Conservation (phyloP, 2,113 vertebrate species). For the Lontra canadensis region DNA sequence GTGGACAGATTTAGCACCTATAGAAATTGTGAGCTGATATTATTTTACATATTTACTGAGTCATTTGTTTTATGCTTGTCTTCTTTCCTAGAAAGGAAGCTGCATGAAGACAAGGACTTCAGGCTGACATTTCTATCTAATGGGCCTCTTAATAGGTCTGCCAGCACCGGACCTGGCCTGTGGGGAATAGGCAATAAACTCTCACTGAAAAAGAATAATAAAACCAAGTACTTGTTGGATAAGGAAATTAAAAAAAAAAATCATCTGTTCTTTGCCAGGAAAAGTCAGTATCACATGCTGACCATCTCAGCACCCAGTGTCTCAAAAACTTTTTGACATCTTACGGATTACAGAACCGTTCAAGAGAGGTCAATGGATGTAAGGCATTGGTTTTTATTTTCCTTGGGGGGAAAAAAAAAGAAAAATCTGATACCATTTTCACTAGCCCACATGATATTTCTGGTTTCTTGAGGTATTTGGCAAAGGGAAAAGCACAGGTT, state of each 20-base stretch:
- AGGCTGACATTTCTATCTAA: background rate
- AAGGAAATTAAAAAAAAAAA: background rate
- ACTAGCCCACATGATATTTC: conserved; percentile 22
- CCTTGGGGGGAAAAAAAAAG: background rate
- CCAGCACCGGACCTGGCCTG: background rate
- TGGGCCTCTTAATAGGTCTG: background rate
- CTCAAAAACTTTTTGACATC: background rate
- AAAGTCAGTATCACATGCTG: background rate
- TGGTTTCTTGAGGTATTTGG: conserved; percentile 56
- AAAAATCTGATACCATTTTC: conserved; percentile 47
- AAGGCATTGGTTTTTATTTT: conserved; percentile 34
- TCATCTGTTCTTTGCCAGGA: background rate
- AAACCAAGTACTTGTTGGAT: background rate
- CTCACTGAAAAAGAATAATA: background rate
- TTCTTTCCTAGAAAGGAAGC: background rate
- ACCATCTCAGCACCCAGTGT: background rate
- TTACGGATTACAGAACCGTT: background rate
- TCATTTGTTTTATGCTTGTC: background rate
- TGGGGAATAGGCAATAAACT: background rate
- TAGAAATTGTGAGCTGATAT: background rate
- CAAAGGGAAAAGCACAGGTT: conserved; percentile 67
- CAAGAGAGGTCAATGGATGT: background rate
- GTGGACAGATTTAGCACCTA: background rate
- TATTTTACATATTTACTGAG: background rate
- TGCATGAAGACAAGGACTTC: background rate